These are phyloP conservation scores for Ganaspis sp. DNA, from an alignment of 1,140 invertebrate species.

Conservation along the genomic window DNA sequence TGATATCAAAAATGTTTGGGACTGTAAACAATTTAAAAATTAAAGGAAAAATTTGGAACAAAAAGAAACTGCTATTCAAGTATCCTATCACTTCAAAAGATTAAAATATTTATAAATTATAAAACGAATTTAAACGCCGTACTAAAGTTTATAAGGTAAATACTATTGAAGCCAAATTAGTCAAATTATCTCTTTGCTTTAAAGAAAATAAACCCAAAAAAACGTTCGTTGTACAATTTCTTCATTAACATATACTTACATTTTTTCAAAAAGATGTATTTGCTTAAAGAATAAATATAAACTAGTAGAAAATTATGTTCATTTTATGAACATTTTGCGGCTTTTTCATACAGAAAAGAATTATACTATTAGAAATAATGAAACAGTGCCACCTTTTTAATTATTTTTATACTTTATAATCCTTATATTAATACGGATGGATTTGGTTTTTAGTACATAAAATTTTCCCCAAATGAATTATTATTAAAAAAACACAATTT, in stretches of 20 bases:
- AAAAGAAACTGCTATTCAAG: slow-evolving; percentile 37
- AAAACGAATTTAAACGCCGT: neutral
- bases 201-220: neutral
- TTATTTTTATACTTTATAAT: no score
- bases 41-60: slow-evolving; percentile 26
- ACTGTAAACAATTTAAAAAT: slow-evolving; percentile 27
- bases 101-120: slow-evolving; percentile 41
- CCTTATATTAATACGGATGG: no score
- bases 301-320: no score
- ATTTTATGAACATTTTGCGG: no score
- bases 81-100: slow-evolving; percentile 40
- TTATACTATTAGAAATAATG: no score
- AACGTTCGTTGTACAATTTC: neutral
- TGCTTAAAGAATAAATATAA: no score
- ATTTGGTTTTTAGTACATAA: no score
- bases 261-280: no score
- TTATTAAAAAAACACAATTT: no score
- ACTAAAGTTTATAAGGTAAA: neutral
- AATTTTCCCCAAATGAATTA: no score
- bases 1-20: slow-evolving; percentile 16
- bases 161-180: neutral
- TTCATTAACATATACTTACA: neutral
- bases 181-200: neutral
- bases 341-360: no score
- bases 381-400: no score